A percentile compares a stretch with the other conserved stretches of the same genome.
These are phyloP conservation scores for Phaetusa simplex DNA, from an alignment of 2,113 vertebrate species.

Conservation along the genomic window DNA sequence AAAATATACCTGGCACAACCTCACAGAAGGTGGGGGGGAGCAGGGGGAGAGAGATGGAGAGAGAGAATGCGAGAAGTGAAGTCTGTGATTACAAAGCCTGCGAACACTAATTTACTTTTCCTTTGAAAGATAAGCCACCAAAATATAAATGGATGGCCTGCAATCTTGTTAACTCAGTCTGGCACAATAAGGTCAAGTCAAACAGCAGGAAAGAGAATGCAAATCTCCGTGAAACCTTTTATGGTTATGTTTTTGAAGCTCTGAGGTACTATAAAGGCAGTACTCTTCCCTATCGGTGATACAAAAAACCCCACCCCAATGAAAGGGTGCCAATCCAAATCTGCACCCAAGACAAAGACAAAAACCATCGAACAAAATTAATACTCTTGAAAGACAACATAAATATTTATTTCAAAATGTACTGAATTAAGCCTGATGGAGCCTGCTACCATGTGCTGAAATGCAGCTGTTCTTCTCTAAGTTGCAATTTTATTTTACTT, in stretches of 20 bases:
- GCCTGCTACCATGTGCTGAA: not conserved
- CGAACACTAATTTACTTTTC: conserved; percentile 10
- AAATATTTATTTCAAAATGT: not conserved
- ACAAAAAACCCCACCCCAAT: not conserved
- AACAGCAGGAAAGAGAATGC: conserved; percentile 14
- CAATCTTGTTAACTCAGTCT: conserved; percentile 50
- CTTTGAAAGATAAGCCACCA: conserved; percentile 37
- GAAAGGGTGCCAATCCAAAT: not conserved
- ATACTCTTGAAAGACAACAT: not conserved
- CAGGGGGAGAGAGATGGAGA: not conserved
- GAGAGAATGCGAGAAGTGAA: not conserved
- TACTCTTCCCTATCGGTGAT: not conserved
- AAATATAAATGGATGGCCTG: conserved; percentile 24
- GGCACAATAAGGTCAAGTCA: conserved; percentile 61
- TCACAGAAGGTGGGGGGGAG: not conserved
- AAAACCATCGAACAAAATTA: not conserved
- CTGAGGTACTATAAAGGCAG: not conserved
- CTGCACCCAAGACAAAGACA: not conserved
- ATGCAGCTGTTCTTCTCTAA: not conserved
- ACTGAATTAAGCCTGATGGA: not conserved
- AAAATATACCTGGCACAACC: conserved; percentile 16
- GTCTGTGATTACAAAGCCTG: not conserved
- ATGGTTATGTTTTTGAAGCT: conserved; percentile 26
- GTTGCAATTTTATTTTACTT: not conserved
- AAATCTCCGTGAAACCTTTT: conserved; percentile 50